phyloP scores from a whole-genome alignment of 2,888 invertebrate species.

The Dastarcus helophoroides region DNA sequence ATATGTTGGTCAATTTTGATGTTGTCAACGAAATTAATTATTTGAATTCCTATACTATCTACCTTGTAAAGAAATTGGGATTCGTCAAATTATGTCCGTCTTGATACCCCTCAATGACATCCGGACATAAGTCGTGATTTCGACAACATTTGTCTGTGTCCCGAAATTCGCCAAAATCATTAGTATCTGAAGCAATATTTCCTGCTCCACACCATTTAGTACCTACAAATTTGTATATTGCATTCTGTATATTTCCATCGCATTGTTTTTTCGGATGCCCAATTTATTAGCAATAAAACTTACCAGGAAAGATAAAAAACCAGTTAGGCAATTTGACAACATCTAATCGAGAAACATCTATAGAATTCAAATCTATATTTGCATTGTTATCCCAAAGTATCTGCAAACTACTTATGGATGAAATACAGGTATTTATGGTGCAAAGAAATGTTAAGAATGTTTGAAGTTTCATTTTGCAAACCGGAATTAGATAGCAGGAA shows the following conservation, averaged over 20 bases:
- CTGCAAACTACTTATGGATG: slow-evolving; percentile 8
- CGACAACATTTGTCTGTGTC: slow-evolving; percentile 63
- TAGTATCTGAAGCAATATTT: slow-evolving; percentile 46
- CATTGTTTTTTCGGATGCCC: not conserved
- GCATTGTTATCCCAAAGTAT: slow-evolving; percentile 23
- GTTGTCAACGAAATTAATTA: not conserved
- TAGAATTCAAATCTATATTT: slow-evolving; percentile 12
- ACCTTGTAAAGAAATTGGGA: slow-evolving; percentile 28
- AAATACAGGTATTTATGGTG: too few species aligned
- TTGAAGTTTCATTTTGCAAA: too few species aligned
- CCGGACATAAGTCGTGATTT: slow-evolving; percentile 59
- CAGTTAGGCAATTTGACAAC: slow-evolving; percentile 21
- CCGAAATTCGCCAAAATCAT: slow-evolving; percentile 51
- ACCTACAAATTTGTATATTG: slow-evolving; percentile 34
- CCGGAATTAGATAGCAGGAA: too few species aligned
- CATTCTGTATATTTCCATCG: not conserved
- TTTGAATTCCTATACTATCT: too few species aligned
- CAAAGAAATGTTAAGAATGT: too few species aligned
- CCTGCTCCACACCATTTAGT: slow-evolving; percentile 78
- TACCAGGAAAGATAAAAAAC: slow-evolving; percentile 25
- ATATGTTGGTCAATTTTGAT: not conserved
- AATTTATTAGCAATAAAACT: slow-evolving; percentile 3
- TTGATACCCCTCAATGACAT: slow-evolving; percentile 38
- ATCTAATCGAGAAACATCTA: not conserved
- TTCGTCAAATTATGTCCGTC: slow-evolving; percentile 29